Conservation (phyloP, 2,113 vertebrate genomes). For the Orycteropus afer region DNA sequence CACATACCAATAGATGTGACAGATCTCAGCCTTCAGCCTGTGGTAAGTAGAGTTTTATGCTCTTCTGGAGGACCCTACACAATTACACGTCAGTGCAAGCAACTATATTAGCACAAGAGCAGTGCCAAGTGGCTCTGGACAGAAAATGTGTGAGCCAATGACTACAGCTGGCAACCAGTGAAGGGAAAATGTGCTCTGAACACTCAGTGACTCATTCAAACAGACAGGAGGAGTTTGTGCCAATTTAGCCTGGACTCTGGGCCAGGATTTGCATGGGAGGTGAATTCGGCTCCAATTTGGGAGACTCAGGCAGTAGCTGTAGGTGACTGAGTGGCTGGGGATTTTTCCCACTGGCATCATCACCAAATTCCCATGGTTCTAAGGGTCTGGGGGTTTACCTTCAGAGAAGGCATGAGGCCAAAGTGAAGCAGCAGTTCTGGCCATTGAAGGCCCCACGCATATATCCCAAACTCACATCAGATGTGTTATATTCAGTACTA, state of each 20-base stretch:
- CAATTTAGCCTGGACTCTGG: background rate
- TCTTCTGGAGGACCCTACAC: background rate
- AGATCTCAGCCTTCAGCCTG: background rate
- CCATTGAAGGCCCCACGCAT: background rate
- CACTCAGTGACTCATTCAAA: constrained; percentile 65
- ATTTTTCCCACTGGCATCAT: background rate
- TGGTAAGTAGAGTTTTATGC: background rate
- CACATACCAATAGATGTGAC: background rate
- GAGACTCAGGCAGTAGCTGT: background rate
- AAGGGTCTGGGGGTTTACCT: background rate
- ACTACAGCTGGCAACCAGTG: constrained; percentile 65
- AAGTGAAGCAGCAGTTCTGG: background rate
- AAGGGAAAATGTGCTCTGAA: constrained; percentile 71
- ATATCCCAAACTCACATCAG: background rate
- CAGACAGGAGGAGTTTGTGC: constrained; percentile 57
- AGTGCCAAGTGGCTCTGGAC: constrained; percentile 12
- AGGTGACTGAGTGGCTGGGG: background rate
- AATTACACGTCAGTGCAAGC: constrained; percentile 34
- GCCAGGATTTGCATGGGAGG: constrained; percentile 52
- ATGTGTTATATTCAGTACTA: background rate
- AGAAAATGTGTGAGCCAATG: constrained; percentile 62
- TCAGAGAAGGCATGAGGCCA: background rate
- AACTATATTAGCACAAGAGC: constrained; percentile 1
- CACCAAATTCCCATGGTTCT: background rate
- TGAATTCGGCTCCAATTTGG: background rate